Evolutionary conservation across 2,888 invertebrate genomes (phyloP), one percentile per base, ranked within the genome.

Genomic region (Latheticus oryzae): DNA sequence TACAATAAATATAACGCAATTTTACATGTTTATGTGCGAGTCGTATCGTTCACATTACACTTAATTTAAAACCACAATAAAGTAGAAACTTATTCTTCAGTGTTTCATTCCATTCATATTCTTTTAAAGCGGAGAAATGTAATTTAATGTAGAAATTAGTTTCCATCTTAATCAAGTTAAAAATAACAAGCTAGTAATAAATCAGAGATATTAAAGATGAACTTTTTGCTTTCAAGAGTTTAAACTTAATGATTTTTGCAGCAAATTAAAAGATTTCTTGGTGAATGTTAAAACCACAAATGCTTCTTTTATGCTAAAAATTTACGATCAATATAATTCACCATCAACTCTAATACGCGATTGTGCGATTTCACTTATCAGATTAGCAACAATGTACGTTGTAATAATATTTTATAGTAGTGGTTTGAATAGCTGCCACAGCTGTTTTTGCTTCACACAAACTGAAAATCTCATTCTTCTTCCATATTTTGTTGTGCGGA

Each of bases 401-500:
- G 54, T 54, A 56, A 58, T 60, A 62, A 60, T 53, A 42, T 52
- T 62, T 51, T 48, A 54, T 58, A 42, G 38, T 45, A 37, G 43
- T 50, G 40, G 42, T 45, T 45, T 45, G 47, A 62, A 54, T 51
- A 37, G 9, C 16, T 23, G 24, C 52, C 57, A 45, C 52, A 30
- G 32, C 35, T 52, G 30, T 37, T 38, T 48, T 51, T 61, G 50
- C 54, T 37, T 26, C 26, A 40, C 40, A 57, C 38, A 38, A 26
- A 5, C 5, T 19, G 48, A 53, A 62, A 58, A 61, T 40, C 51
- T 43, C 51, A 57, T 48, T 51, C 55, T 56, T 53, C 51, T 61
- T 59, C 45, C 55, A 58, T 61, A 62, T 62, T 60, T 56, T 58
- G 60, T 58, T 55, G 58, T 56, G 35, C 57, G 63, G 63, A 63